A percentile compares a stretch with the other conserved stretches of the same genome.
Conservation (phyloP, 53 echinoderm and acorn worm species). For the Stichopus horrens region DNA sequence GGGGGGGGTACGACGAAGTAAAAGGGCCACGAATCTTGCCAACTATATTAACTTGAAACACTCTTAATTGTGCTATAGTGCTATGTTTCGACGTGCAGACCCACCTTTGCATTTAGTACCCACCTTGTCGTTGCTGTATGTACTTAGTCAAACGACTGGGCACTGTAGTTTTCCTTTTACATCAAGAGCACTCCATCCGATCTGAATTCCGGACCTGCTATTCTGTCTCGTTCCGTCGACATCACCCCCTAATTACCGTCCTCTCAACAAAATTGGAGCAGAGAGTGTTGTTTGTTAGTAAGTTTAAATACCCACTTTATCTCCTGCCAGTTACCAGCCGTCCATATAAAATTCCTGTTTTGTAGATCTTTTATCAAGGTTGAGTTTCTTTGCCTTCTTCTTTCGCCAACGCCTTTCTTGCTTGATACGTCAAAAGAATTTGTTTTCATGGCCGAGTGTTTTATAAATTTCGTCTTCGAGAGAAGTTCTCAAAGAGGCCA, state of each 20-base stretch:
- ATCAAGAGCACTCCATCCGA: too few relatives aligned
- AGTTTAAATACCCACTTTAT: not conserved
- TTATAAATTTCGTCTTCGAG: not conserved
- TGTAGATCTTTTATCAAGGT: not conserved
- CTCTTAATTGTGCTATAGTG: too few relatives aligned
- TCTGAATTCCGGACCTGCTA: too few relatives aligned
- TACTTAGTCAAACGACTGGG: too few relatives aligned
- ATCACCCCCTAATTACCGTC: not conserved
- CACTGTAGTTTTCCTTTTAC: too few relatives aligned
- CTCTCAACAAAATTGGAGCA: not conserved
- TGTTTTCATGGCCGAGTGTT: constrained; percentile 3
- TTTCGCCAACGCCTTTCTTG: not conserved
- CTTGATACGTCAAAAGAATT: not conserved
- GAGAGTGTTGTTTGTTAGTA: not conserved
- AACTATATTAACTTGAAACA: too few relatives aligned
- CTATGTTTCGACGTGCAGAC: too few relatives aligned
- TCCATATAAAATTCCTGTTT: not conserved
- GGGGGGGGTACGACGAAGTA: too few relatives aligned
- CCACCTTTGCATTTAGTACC: too few relatives aligned
- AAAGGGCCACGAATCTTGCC: too few relatives aligned
- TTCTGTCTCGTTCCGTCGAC: not conserved
- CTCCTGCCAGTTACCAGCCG: not conserved
- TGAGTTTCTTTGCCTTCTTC: not conserved
- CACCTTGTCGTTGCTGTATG: too few relatives aligned
- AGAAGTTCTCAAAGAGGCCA: not conserved